A percentile compares a stretch with the other conserved stretches of the same genome.
Conservation (phyloP, 2,113 vertebrate species). For the Macquaria ambigua region DNA sequence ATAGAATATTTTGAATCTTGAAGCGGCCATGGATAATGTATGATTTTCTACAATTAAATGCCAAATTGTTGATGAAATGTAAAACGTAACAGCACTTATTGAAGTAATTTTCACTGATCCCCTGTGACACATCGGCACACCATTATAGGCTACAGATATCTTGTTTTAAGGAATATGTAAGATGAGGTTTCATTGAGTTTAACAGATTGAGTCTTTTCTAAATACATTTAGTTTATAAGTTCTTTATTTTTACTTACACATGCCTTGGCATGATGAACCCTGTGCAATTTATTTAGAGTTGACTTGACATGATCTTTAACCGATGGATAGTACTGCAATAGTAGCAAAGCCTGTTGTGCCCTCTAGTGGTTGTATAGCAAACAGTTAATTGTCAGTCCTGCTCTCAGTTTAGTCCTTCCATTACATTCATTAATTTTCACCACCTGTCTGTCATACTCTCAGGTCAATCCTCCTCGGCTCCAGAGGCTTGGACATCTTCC, state of each 20-base stretch:
- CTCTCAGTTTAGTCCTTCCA: background rate
- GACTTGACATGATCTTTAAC: background rate
- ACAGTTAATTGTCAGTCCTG: constrained; percentile 10
- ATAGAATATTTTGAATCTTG: background rate
- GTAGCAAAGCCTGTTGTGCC: constrained; percentile 11
- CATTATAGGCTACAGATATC: background rate
- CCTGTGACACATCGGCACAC: background rate
- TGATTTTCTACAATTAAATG: background rate
- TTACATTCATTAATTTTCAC: background rate
- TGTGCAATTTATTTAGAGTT: background rate
- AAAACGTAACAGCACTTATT: background rate
- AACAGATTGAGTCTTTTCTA: background rate
- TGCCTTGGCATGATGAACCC: background rate
- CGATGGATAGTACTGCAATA: background rate
- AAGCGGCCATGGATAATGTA: background rate
- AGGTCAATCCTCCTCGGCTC: constrained; percentile 97
- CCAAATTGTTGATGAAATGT: background rate
- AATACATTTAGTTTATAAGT: background rate
- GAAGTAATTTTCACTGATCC: background rate
- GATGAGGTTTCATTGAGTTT: background rate
- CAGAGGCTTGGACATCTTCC: constrained; percentile 95
- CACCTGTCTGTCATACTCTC: constrained; percentile 9
- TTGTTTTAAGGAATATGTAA: background rate
- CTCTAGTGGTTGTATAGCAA: constrained; percentile 53
- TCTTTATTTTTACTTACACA: background rate